A percentile compares a stretch with the other conserved stretches of the same genome.
Conservation (phyloP, 2,888 invertebrate genomes). For the Ennomos quercinarius region DNA sequence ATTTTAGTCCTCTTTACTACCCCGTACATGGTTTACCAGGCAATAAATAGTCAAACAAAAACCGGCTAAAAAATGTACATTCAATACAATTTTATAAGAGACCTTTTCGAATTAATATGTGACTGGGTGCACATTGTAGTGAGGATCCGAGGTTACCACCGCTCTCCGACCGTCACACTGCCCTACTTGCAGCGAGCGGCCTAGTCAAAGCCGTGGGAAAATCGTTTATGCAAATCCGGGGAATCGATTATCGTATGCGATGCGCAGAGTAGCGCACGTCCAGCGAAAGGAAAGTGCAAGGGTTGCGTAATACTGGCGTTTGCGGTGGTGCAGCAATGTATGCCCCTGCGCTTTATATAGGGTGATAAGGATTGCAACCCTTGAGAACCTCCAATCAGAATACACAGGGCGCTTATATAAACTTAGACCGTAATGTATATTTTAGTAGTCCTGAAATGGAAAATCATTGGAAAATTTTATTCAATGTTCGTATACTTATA, state of each 20-base stretch:
- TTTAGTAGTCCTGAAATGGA: no score
- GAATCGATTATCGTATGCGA: conserved; percentile 75
- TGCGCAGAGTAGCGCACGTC: conserved; percentile 49
- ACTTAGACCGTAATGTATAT: no score
- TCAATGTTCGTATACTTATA: no score
- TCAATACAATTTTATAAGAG: conserved; percentile 8
- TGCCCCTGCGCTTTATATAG: conserved; percentile 1
- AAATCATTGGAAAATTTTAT: no score
- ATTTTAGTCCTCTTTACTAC: no score
- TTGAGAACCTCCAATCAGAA: not conserved
- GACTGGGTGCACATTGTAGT: conserved; percentile 35
- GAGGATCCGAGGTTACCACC: conserved; percentile 71
- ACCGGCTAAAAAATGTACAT: no score
- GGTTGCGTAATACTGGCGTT: conserved; percentile 61
- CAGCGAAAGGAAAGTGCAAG: conserved; percentile 76
- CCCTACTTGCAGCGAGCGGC: conserved; percentile 71
- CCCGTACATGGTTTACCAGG: no score
- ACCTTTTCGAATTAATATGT: conserved; percentile 27
- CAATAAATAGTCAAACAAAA: no score
- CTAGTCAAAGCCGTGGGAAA: conserved; percentile 70
- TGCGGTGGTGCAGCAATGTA: conserved; percentile 5
- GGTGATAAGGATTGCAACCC: not conserved
- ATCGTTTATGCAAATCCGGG: conserved; percentile 77
- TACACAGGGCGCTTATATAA: no score
- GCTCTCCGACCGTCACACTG: conserved; percentile 69